Conservation (phyloP, 2,888 invertebrate genomes). For the Deilephila elpenor region DNA sequence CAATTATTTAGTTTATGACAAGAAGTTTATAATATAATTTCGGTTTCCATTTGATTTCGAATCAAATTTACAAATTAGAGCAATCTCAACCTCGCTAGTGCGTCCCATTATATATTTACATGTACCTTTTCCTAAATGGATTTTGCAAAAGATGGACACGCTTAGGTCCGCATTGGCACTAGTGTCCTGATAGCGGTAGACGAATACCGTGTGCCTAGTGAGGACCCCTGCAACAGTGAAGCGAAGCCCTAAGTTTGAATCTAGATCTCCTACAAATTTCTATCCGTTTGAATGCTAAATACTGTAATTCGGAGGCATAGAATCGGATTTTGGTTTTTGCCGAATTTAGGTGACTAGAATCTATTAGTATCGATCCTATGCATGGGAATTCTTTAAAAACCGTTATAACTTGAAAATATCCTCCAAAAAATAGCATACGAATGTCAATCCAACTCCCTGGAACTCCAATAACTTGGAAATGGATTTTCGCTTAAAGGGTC, state of each 20-base stretch:
- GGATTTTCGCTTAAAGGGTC: neutral
- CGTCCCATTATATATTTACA: constrained; percentile 32
- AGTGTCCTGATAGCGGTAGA: constrained; percentile 82
- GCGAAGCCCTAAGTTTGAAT: constrained; percentile 37
- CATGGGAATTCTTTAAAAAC: no score
- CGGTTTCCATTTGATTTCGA: neutral
- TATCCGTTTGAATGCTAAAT: neutral
- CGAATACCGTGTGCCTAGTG: constrained; percentile 81
- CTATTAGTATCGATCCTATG: no score
- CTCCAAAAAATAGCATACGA: no score
- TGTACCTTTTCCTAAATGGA: constrained; percentile 85
- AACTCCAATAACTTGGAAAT: no score
- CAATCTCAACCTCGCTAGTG: constrained; percentile 20
- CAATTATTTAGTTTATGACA: no score
- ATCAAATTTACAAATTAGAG: neutral
- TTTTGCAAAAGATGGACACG: constrained; percentile 83
- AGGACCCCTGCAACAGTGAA: constrained; percentile 81
- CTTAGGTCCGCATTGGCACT: constrained; percentile 80
- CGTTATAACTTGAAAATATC: no score
- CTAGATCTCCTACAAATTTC: neutral
- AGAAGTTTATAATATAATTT: no score
- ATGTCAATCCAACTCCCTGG: no score
- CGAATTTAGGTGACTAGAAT: no score
- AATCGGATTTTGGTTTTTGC: neutral
- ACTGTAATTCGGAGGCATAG: neutral